Percentiles rank a stretch among this genome's conserved stretches.
Conservation (phyloP, 2,888 invertebrate species). For the Erebia palarica region DNA sequence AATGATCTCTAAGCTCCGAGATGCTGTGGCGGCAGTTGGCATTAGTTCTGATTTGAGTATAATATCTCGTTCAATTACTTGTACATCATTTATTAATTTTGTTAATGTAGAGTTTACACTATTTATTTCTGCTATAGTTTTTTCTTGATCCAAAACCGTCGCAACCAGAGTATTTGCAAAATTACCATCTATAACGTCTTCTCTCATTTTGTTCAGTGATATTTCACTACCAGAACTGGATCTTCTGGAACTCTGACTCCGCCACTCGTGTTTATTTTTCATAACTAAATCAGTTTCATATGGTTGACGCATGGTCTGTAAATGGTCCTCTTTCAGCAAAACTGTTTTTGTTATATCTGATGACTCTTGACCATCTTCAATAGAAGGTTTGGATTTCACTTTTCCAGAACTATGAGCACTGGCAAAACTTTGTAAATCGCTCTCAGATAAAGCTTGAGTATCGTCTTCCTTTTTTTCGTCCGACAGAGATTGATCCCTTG, state of each 20-base stretch:
- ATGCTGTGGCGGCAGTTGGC: constrained; percentile 85
- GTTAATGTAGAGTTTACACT: constrained; percentile 59
- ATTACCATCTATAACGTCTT: constrained; percentile 58
- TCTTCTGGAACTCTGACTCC: constrained; percentile 71
- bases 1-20: constrained; percentile 85
- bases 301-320: constrained; percentile 36
- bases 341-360: constrained; percentile 61
- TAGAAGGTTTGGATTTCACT: constrained; percentile 61
- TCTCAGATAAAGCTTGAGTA: constrained; percentile 80
- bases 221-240: constrained; percentile 78
- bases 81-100: constrained; percentile 81
- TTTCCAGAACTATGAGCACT: constrained; percentile 84
- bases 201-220: constrained; percentile 61
- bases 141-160: constrained; percentile 45
- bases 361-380: constrained; percentile 60
- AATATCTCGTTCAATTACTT: constrained; percentile 85
- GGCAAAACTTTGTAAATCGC: constrained; percentile 85
- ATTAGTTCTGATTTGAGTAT: constrained; percentile 85
- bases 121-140: constrained; percentile 55
- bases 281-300: constrained; percentile 45
- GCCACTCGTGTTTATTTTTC: constrained; percentile 61
- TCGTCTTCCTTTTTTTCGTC: constrained; percentile 84
- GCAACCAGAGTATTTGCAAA: constrained; percentile 33
- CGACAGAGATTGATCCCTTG: constrained; percentile 83
- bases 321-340: constrained; percentile 63